Base-by-base conservation (phyloP, 2,888 invertebrate species). In the Dicranocentrus wangi region DNA sequence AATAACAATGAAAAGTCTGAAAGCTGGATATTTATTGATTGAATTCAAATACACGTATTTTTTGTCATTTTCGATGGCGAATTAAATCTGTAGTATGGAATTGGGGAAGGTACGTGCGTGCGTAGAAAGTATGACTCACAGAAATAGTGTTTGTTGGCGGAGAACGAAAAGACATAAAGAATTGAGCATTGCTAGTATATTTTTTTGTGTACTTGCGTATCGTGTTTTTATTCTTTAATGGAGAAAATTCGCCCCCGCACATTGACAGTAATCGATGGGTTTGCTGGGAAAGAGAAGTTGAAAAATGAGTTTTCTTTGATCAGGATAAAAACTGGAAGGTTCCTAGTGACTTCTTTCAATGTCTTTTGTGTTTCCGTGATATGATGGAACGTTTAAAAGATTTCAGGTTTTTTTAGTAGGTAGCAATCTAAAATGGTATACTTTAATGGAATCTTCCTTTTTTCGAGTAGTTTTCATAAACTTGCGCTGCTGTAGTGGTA, bases 261-360 rank as follows among this genome's bases (percentile, higher is more conserved):
- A 69, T 39, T 86, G 86, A 85, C 86, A 85, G 85, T 86, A 86
- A 86, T 85, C 85, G 86, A 86, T 86, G 85, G 86, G 85, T 85
- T 84, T 83, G 82, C 28, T 63, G 2, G 27, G 28, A 47, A 58
- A 83, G 63, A 78, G 70, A 82, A 78, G 81, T 78, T 84, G 84
- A 85, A 83, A 84, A 85, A 83, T 82, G 84, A 82, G 81, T 84
- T 82, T 79, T 60, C 55, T 76, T 79, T 63, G 65, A 65, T 65
- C 27, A 2, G 2, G 17, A 60, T 60, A 27, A 60, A 60, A 32
- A 21, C 19, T 32, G 32, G 3, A 32, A 32, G 3, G 32, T 32
- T 32, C 2, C 17, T 15, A 21, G 10, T 73, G 25, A 61, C 63
- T 63, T 3, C 42, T 66, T 58, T 55, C 7, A 42, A 23, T 21